Conservation (phyloP, 2,888 invertebrate species). For the Tiphia femorata region DNA sequence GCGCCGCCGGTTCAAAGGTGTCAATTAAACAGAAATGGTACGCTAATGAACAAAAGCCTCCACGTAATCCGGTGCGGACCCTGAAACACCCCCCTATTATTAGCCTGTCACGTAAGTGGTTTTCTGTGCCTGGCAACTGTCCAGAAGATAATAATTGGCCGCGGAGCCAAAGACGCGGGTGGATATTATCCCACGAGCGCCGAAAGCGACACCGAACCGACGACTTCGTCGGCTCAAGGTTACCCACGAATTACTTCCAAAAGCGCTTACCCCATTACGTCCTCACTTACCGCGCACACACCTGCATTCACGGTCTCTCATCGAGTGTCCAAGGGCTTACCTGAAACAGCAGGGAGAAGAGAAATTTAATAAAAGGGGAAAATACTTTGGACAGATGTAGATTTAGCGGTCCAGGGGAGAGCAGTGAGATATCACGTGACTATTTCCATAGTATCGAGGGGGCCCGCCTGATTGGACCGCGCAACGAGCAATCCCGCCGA, state of each 20-base stretch:
- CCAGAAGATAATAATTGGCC: slow-evolving; percentile 57
- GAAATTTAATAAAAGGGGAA: too few species aligned
- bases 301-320: too few species aligned
- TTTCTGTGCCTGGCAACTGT: slow-evolving; percentile 55
- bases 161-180: slow-evolving; percentile 33
- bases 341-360: too few species aligned
- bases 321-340: too few species aligned
- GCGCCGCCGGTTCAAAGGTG: slow-evolving; percentile 49
- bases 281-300: too few species aligned
- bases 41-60: slow-evolving; percentile 61
- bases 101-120: slow-evolving; percentile 51
- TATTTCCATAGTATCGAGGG: too few species aligned
- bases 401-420: too few species aligned
- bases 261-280: not conserved
- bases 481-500: too few species aligned
- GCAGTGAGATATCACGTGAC: too few species aligned
- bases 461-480: too few species aligned
- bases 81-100: too few species aligned
- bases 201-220: slow-evolving; percentile 20
- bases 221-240: not conserved
- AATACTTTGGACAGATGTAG: too few species aligned
- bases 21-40: slow-evolving; percentile 62
- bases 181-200: slow-evolving; percentile 29
- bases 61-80: slow-evolving; percentile 51
- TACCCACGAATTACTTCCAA: slow-evolving; percentile 4